These are phyloP conservation scores for Dunckerocampus dactyliophorus DNA, from an alignment of 2,113 vertebrate genomes.

Conservation along the genomic window DNA sequence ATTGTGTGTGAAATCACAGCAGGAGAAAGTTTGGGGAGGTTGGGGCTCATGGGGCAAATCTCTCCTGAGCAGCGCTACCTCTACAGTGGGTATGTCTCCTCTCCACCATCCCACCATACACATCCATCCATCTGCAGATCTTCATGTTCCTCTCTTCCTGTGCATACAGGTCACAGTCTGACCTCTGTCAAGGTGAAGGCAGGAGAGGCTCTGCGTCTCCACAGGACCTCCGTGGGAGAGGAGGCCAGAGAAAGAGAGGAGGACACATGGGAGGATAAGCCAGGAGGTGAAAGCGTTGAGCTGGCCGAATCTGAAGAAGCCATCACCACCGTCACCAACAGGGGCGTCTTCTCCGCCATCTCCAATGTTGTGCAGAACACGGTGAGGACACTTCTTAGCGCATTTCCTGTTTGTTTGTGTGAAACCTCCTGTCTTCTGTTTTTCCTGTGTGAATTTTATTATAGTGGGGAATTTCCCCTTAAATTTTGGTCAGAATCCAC, in stretches of 20 bases:
- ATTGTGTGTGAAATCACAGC: constrained; percentile 10
- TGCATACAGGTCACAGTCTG: constrained; percentile 82
- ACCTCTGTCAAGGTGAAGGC: constrained; percentile 91
- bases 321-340: constrained; percentile 63
- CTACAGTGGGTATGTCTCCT: constrained; percentile 81
- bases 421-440: too few species aligned
- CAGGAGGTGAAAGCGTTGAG: constrained; percentile 33
- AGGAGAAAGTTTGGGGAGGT: constrained; percentile 67
- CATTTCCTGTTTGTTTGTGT: background rate
- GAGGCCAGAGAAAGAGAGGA: constrained; percentile 45
- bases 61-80: constrained; percentile 86
- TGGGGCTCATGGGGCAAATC: constrained; percentile 97
- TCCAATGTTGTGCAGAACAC: constrained; percentile 88
- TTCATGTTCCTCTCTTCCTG: constrained; percentile 5
- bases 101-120: background rate
- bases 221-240: constrained; percentile 74
- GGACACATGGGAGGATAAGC: constrained; percentile 32
- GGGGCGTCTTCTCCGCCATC: constrained; percentile 86
- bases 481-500: too few species aligned
- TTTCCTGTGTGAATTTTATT: background rate
- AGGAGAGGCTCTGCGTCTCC: constrained; percentile 81
- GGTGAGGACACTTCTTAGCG: constrained; percentile 68
- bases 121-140: background rate
- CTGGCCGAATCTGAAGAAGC: constrained; percentile 44
- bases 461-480: background rate